Evolutionary conservation across 2,113 vertebrate species (phyloP).

Genomic region (Egretta garzetta): DNA sequence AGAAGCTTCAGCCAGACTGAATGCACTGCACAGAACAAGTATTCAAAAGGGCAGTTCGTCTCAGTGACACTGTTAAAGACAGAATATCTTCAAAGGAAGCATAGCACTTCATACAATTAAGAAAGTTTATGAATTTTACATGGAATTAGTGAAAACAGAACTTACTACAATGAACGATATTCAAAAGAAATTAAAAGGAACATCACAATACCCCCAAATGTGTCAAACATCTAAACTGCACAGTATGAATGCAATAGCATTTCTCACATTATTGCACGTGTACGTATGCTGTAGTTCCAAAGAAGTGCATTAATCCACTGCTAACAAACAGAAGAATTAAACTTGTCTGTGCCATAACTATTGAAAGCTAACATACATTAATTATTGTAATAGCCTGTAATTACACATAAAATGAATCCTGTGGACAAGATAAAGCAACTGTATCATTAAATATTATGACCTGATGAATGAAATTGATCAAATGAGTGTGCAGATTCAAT

Average conservation of each 20-base stretch:
- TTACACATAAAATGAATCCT: not conserved
- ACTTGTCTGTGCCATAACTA: not conserved
- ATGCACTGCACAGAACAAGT: not conserved
- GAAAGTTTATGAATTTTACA: not conserved
- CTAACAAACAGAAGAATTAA: not conserved
- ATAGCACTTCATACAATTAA: not conserved
- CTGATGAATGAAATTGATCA: not conserved
- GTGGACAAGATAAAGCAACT: not conserved
- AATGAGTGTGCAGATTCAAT: not conserved
- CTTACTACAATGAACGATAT: not conserved
- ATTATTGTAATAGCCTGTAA: not conserved
- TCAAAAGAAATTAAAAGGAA: not conserved
- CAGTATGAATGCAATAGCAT: not conserved
- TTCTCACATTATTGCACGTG: not conserved
- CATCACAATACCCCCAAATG: not conserved
- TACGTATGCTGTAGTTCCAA: not conserved
- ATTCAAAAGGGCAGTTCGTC: not conserved
- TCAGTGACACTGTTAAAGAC: not conserved
- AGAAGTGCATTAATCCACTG: not conserved
- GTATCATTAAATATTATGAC: not conserved
- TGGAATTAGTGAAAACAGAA: not conserved
- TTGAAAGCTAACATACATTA: not conserved
- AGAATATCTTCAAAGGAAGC: not conserved
- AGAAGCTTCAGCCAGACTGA: not conserved
- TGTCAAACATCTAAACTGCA: not conserved